Evolutionary conservation across 2,113 vertebrate species (phyloP), one percentile per base, ranked within the genome.

Genomic region (Pantherophis guttatus): DNA sequence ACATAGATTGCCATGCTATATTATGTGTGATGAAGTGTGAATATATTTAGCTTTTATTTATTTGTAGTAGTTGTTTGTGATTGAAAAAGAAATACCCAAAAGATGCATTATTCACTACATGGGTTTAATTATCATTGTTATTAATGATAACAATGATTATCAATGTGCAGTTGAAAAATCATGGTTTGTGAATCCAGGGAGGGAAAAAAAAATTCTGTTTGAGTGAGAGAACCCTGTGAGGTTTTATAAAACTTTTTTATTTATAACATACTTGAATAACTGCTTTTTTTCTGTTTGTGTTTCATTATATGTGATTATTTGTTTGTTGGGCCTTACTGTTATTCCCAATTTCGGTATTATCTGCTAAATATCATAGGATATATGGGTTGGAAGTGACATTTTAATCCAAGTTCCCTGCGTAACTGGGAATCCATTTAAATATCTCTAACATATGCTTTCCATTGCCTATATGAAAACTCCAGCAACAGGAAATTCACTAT

Each of bases 191-290:
- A 96, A 88, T 65, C 86, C 26, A 15, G 55, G 52, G 33, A 91
- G 65, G 52, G 11, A 96, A 95, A 92, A 95, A 95, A 95, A 3
- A 9, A 1, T 93, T 91, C 54, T n/a, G 2, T 50, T 52, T 24
- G 91, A 90, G 90, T 90, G 93, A 91, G 93, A 92, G 93, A 92
- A 88, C 88, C 86, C 95, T 93, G 44, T 24, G 12, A 88, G 93
- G 95, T 54, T 97, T 94, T 95, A 90, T 96, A 92, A 94, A 96
- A 96, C 91, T 96, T 97, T 59, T 88, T 59, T 88, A 92, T 94
- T 96, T 95, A 91, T 48, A 48, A 53, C 29, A 0, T 86, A 88
- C 92, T 96, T 53, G 8, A 6, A 1, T 0, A 55, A 59, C 90
- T 12, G 0, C 0, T 96, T 90, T 93, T 23, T 48, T 91, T 94